phyloP scores from a whole-genome alignment of 2,113 vertebrate species.

The Semicossyphus pulcher region DNA sequence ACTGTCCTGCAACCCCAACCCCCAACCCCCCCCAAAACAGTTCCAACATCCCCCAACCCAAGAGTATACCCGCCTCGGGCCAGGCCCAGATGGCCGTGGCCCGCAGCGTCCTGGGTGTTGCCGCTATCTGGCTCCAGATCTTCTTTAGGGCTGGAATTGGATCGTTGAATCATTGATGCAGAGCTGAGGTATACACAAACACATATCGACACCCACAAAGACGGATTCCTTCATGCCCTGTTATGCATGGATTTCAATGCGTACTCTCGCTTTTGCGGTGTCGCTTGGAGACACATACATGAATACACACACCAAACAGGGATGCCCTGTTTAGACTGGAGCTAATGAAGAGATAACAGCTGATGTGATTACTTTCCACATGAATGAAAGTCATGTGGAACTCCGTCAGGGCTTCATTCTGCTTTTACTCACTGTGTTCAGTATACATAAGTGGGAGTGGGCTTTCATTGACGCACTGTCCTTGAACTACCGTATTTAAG shows the following conservation, averaged over 20 bases:
- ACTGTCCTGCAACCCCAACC: conserved; percentile 37
- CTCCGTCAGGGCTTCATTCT: conserved; percentile 22
- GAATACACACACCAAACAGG: conserved; percentile 56
- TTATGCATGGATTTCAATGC: conserved; percentile 28
- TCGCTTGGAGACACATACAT: conserved; percentile 14
- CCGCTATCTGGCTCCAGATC: conserved; percentile 50
- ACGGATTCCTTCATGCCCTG: conserved; percentile 7
- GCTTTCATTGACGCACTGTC: conserved; percentile 18
- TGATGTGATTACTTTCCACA: conserved; percentile 92
- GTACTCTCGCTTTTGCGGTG: conserved; percentile 12
- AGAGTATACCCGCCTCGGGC: conserved; percentile 48
- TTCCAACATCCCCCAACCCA: conserved; percentile 2
- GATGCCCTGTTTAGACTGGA: conserved; percentile 89
- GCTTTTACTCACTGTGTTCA: conserved; percentile 10
- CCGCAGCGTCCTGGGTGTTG: conserved; percentile 7
- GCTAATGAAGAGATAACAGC: conserved; percentile 94
- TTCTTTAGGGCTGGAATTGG: conserved; percentile 16
- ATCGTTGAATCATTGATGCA: conserved; percentile 65
- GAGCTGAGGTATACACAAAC: conserved; percentile 20
- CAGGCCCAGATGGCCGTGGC: conserved; percentile 66
- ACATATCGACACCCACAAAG: conserved; percentile 24
- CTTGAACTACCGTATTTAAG: conserved; percentile 52
- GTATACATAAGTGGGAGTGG: conserved; percentile 14
- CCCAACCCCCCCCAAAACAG: neutral
- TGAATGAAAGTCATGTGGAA: no score